Evolutionary conservation across 2,888 invertebrate species (phyloP), one percentile per base, ranked within the genome.

Genomic region (Drosophila rellima): DNA sequence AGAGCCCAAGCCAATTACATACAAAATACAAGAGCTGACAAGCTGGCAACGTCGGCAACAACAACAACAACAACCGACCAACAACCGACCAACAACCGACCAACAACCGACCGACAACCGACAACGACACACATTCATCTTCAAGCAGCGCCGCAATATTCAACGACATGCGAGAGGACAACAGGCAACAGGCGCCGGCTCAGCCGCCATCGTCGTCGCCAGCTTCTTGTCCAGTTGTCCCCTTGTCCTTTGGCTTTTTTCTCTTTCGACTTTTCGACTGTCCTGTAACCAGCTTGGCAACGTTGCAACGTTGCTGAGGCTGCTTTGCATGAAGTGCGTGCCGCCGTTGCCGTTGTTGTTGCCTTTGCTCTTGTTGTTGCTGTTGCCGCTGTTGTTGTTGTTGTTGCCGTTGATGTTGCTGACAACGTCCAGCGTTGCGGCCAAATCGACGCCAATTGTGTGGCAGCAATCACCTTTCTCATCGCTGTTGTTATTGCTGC

Each of bases 61-160:
- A 45, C 45, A 45, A 33, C 47, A 57, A 33, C 47, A 29, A 33
- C 56, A 31, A 23, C 57, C n/a, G 10, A 29, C 3, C 59, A 33
- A 23, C 18, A 29, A 35, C n/a, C n/a, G n/a, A n/a, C n/a, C 51
- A 10, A 33, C n/a, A 2, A 23, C 31, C 15, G 39, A 31, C 23
- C 13, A 29, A 26, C 18, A 15, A 26, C 6, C 39, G 11, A 26
- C 23, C 54, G 61, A 61, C 54, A 61, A 62, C 37, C 62, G 63
- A 74, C 82, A 70, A 70, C 80, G 83, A 82, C 83, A 84, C 83
- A 84, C 83, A 84, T 88, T 88, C 83, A 83, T 88, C 83, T 88
- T 85, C 71, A 77, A 77, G 66, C 70, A 50, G 70, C 70, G 76
- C 78, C 80, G 79, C 82, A 61, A 45, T 65, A 64, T 54, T 51